phyloP scores from a whole-genome alignment of 35 echinoderm and acorn worm genomes.

The Ophioderma brevispina region DNA sequence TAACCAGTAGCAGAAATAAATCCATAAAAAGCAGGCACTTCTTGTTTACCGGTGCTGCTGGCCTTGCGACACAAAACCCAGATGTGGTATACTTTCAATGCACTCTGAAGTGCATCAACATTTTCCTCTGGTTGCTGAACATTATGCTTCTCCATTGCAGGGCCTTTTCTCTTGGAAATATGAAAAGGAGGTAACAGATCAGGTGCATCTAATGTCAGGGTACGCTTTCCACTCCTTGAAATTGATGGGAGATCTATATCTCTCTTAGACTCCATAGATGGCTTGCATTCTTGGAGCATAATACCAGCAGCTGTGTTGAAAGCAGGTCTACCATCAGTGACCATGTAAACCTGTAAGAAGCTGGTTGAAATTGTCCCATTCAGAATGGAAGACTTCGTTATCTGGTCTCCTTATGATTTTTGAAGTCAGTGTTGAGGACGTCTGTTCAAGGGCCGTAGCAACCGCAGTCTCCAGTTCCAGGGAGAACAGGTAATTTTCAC shows the following conservation, averaged over 20 bases:
- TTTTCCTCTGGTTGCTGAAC: too few relatives aligned
- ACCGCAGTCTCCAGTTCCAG: slow-evolving; percentile 72
- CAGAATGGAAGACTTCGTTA: slow-evolving; percentile 48
- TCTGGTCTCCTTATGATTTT: slow-evolving; percentile 59
- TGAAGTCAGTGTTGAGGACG: slow-evolving; percentile 42
- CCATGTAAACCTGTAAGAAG: neutral
- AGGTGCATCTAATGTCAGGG: neutral
- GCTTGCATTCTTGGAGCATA: slow-evolving; percentile 65
- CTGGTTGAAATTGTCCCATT: slow-evolving; percentile 72
- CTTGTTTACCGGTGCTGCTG: slow-evolving; percentile 17
- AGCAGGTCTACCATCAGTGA: slow-evolving; percentile 32
- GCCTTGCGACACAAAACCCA: neutral
- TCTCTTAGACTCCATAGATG: too few relatives aligned
- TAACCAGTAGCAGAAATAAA: slow-evolving; percentile 16
- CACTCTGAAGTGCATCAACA: too few relatives aligned
- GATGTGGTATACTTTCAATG: too few relatives aligned
- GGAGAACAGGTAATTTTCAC: slow-evolving; percentile 51
- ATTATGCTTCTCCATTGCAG: too few relatives aligned
- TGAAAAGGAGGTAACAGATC: neutral
- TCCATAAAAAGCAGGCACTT: slow-evolving; percentile 51
- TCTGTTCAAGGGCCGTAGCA: slow-evolving; percentile 28
- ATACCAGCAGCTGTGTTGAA: slow-evolving; percentile 70
- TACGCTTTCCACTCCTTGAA: neutral
- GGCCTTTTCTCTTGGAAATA: neutral
- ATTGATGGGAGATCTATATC: neutral